These are phyloP conservation scores for Scytalopus superciliaris DNA, from an alignment of 2,113 vertebrate genomes.

Conservation along the genomic window DNA sequence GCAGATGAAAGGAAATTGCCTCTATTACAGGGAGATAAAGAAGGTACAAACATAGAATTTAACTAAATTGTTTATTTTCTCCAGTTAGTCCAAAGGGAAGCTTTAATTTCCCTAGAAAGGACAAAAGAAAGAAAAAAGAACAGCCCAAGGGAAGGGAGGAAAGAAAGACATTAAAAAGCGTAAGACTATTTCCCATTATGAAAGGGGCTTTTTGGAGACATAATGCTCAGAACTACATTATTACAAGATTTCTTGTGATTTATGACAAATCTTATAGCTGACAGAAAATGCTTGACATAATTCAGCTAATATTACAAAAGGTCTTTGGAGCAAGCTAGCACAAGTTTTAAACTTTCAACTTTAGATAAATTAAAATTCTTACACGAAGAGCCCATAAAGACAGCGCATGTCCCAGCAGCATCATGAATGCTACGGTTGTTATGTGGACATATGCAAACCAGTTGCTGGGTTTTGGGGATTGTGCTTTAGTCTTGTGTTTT, in stretches of 20 bases:
- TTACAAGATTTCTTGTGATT: conserved; percentile 58
- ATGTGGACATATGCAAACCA: not conserved
- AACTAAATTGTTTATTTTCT: conserved; percentile 26
- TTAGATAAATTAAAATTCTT: conserved; percentile 48
- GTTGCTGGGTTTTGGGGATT: not conserved
- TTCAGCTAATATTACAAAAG: conserved; percentile 55
- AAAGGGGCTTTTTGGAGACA: conserved; percentile 45
- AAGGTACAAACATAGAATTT: not conserved
- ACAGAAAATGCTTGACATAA: conserved; percentile 63
- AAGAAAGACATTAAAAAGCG: conserved; percentile 41
- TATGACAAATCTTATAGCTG: conserved; percentile 48
- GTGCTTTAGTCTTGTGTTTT: not conserved
- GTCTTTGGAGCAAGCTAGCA: conserved; percentile 36
- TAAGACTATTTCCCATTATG: conserved; percentile 55
- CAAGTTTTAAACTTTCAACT: conserved; percentile 51
- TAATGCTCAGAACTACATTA: conserved; percentile 40
- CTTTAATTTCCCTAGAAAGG: conserved; percentile 37
- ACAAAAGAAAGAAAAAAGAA: conserved; percentile 47
- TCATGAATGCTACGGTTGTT: not conserved
- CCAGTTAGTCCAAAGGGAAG: conserved; percentile 22
- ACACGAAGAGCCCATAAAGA: not conserved
- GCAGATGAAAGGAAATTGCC: conserved; percentile 8
- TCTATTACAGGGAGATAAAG: not conserved
- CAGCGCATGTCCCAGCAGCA: not conserved
- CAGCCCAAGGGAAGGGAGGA: conserved; percentile 55